These are phyloP conservation scores for Verasper variegatus DNA, from an alignment of 2,113 vertebrate species.

Conservation along the genomic window DNA sequence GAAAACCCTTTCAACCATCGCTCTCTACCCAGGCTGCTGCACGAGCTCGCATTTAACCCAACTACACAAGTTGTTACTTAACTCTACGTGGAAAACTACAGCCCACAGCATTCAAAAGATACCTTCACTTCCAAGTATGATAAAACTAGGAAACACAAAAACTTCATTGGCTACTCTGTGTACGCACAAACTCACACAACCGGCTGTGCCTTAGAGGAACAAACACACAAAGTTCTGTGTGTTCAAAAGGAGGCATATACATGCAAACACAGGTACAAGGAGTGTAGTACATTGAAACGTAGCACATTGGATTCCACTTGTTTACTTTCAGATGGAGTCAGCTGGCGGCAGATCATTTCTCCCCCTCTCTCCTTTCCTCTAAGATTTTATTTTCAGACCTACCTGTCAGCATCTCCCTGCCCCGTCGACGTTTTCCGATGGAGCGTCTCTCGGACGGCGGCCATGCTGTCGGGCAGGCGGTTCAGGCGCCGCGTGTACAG, in stretches of 20 bases:
- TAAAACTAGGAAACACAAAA: neutral
- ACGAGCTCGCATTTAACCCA: no score
- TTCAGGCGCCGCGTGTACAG: conserved; percentile 93
- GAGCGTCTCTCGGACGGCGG: conserved; percentile 91
- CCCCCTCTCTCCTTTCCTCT: no score
- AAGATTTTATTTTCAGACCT: conserved; percentile 19
- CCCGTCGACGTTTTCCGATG: conserved; percentile 88
- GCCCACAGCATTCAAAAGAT: no score
- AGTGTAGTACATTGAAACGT: no score
- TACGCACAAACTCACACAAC: neutral
- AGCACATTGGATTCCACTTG: no score
- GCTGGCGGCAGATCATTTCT: no score
- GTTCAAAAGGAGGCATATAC: neutral
- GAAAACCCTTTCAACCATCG: no score
- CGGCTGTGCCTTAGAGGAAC: neutral
- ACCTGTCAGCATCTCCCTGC: conserved; percentile 98
- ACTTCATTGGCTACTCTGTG: neutral
- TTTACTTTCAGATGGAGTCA: no score
- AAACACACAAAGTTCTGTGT: neutral
- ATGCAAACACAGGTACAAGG: neutral
- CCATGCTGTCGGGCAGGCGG: conserved; percentile 93
- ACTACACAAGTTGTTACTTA: no score
- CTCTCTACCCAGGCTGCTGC: no score
- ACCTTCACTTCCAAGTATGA: neutral
- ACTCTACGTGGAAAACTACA: no score